phyloP scores from a whole-genome alignment of 2,888 invertebrate genomes.

The Agapostemon virescens region DNA sequence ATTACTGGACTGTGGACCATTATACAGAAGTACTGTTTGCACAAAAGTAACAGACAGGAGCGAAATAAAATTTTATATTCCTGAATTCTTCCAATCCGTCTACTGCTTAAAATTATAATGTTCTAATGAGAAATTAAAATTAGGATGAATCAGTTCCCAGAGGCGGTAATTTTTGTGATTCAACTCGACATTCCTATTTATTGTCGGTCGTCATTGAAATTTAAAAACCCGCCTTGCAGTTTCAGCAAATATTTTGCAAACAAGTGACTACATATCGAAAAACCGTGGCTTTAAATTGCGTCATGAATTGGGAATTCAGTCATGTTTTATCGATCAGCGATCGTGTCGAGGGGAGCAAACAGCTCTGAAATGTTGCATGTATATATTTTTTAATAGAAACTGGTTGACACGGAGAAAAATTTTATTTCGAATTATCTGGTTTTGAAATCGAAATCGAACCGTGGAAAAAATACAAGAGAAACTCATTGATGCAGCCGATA shows the following conservation, averaged over 20 bases:
- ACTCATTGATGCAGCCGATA: not conserved
- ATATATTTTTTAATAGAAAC: not conserved
- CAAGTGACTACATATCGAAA: not conserved
- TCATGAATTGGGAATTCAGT: not conserved
- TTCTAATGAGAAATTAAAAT: too few relatives aligned
- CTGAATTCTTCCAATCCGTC: too few relatives aligned
- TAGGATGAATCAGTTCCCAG: too few relatives aligned
- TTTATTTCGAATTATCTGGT: not conserved
- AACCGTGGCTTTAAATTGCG: not conserved
- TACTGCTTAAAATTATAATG: too few relatives aligned
- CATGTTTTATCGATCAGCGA: constrained; percentile 1
- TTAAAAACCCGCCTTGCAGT: not conserved
- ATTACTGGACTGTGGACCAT: too few relatives aligned
- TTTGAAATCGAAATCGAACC: not conserved
- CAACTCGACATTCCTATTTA: not conserved
- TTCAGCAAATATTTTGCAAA: not conserved
- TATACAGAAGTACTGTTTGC: too few relatives aligned
- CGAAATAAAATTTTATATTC: too few relatives aligned
- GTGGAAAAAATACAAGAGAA: not conserved
- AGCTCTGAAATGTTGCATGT: not conserved
- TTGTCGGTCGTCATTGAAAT: not conserved
- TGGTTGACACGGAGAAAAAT: not conserved
- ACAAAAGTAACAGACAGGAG: too few relatives aligned
- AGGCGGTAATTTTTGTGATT: not conserved
- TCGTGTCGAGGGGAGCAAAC: not conserved